Evolutionary conservation across 2,797 vertebrate species (phyloP), one percentile per base, ranked within the genome.

Genomic region (Enteromius mattozi): DNA sequence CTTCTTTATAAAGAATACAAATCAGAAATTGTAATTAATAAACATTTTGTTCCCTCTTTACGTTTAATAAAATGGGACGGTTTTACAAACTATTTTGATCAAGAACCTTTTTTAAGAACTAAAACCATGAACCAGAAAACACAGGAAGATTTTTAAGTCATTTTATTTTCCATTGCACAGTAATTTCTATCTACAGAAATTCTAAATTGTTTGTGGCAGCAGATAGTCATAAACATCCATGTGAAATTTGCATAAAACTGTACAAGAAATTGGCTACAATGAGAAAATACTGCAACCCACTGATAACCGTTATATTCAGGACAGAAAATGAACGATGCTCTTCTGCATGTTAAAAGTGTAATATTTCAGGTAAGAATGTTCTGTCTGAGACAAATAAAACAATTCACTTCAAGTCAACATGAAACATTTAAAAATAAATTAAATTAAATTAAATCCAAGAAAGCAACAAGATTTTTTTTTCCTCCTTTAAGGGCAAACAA

Each of bases 151-250:
- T 94, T 94, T 93, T 80, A 81, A 78, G 88, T 88, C 88, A 89
- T 91, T 94, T 94, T 95, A 94, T 92, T 93, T 92, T 93, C 92
- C 94, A 93, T 95, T 93, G 95, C 92, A 94, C 95, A 94, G 91
- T 96, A 91, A 95, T 94, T 94, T 96, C 93, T 96, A 95, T 95
- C 94, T 96, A 96, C 94, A 96, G 90, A 94, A 91, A 91, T 93
- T 95, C 94, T 95, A 92, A 95, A 95, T 94, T 93, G 86, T 93
- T 94, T 95, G 93, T 95, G 94, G 93, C 94, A 95, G 93, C 91
- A 94, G 93, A 94, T 95, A 96, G 93, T 95, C 94, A 94, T 95
- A 93, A 95, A 94, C 93, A 95, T 93, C 94, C 94, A 96, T 94
- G 95, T 92, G 88, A 95, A 94, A 96, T 92, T 94, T 92, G 94